Evolutionary conservation across 2,113 vertebrate species (phyloP), one percentile per base, ranked within the genome.

Genomic region (Paratilapia polleni): DNA sequence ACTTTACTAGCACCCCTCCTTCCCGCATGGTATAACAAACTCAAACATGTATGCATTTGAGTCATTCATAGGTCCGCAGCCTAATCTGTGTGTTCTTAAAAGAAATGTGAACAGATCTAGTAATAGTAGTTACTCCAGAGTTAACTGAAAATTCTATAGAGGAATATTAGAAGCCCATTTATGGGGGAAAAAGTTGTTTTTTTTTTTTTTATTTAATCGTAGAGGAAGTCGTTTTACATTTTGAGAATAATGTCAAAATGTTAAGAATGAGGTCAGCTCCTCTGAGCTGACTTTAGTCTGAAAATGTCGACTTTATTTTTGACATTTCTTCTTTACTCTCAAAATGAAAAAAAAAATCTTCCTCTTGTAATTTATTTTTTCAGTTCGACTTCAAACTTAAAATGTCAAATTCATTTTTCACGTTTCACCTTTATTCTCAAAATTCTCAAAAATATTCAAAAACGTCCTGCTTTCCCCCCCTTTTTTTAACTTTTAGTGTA

Each of bases 231-330:
- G 6, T 70, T 70, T 70, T 70, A 43, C 66, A 70, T 70, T 52
- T 8, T 70, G 66, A 70, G 43, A 70, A 13, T 12, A 28, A 49
- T 15, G 47, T 70, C 22, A 15, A 49, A 43, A 49, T 47, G 41
- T 70, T 70, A 70, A 70, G 41, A 70, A 28, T 70, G 64, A 70
- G 66, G 66, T 70, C 43, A 70, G 28, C 24, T 52, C 20, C 9
- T 70, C 28, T 70, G 43, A 70, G 43, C 43, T 70, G 66, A 13
- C 66, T 70, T 70, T 31, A 70, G 41, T 70, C 1, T 31, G 66
- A 70, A 70, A 70, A 70, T 70, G 66, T 70, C 66, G 52, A 70
- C 15, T 70, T 70, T 52, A 52, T 70, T 52, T 52, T 70, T 70
- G 43, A 73, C 47, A 52, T 73, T 73, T 52, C 43, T 73, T 73